Evolutionary conservation across 2,113 vertebrate species (phyloP).

Genomic region (Alouatta palliata): DNA sequence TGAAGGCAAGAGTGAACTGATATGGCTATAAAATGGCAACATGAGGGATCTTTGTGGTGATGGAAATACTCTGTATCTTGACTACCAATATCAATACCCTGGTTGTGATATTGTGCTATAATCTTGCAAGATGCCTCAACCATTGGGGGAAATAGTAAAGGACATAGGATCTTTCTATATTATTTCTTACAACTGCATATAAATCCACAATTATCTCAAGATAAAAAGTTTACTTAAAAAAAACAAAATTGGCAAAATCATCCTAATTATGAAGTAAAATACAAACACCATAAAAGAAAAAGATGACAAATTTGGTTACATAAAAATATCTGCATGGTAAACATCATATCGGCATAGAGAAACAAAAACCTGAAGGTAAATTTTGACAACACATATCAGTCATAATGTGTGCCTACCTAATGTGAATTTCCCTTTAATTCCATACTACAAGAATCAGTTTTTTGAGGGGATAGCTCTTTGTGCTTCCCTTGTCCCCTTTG

Average conservation of each 20-base stretch:
- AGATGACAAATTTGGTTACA: background rate
- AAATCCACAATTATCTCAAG: background rate
- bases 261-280: background rate
- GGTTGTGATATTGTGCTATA: background rate
- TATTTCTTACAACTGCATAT: background rate
- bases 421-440: background rate
- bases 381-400: background rate
- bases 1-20: background rate
- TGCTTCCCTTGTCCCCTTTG: background rate
- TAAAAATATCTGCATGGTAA: background rate
- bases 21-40: background rate
- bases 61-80: background rate
- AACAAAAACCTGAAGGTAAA: slow-evolving; percentile 1
- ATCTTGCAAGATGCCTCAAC: background rate
- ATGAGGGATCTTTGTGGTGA: background rate
- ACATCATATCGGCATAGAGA: background rate
- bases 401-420: background rate
- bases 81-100: background rate
- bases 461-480: background rate
- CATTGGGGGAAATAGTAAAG: background rate
- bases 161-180: background rate
- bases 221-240: background rate
- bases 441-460: background rate
- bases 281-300: background rate
- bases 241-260: background rate